These are phyloP conservation scores for Lacerta viridis DNA, from an alignment of 2,797 vertebrate genomes.

Conservation along the genomic window DNA sequence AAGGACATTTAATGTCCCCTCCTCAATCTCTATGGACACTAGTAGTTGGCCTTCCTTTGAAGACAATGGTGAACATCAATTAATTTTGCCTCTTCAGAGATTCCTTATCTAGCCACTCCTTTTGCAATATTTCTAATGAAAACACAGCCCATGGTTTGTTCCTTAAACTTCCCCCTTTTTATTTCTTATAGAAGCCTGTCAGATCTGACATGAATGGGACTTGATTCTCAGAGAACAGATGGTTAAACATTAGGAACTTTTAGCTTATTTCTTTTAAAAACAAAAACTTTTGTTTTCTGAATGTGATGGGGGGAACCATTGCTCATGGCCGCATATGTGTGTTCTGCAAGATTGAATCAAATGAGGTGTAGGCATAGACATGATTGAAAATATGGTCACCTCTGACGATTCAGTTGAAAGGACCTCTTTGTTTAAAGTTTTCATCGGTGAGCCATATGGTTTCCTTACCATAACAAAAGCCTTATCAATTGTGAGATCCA, in stretches of 20 bases:
- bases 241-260: conserved; percentile 76
- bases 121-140: background rate
- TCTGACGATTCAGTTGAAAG: conserved; percentile 41
- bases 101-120: background rate
- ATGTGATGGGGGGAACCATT: conserved; percentile 20
- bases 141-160: background rate
- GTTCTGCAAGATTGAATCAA: conserved; percentile 71
- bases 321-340: conserved; percentile 62
- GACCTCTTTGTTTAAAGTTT: conserved; percentile 54
- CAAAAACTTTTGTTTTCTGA: conserved; percentile 61
- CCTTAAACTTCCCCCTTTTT: background rate
- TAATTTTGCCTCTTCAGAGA: background rate
- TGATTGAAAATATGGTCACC: conserved; percentile 20
- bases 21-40: no score
- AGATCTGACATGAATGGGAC: conserved; percentile 8
- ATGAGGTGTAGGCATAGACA: background rate
- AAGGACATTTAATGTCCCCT: no score
- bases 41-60: background rate
- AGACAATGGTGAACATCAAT: background rate
- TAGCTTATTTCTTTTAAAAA: conserved; percentile 70
- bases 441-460: conserved; percentile 44
- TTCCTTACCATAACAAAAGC: conserved; percentile 52
- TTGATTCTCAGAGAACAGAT: background rate
- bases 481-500: conserved; percentile 59
- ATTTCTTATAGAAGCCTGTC: background rate